A percentile compares a stretch with the other conserved stretches of the same genome.
phyloP scores from a whole-genome alignment of 2,888 invertebrate species.

The Pimpla rufipes region DNA sequence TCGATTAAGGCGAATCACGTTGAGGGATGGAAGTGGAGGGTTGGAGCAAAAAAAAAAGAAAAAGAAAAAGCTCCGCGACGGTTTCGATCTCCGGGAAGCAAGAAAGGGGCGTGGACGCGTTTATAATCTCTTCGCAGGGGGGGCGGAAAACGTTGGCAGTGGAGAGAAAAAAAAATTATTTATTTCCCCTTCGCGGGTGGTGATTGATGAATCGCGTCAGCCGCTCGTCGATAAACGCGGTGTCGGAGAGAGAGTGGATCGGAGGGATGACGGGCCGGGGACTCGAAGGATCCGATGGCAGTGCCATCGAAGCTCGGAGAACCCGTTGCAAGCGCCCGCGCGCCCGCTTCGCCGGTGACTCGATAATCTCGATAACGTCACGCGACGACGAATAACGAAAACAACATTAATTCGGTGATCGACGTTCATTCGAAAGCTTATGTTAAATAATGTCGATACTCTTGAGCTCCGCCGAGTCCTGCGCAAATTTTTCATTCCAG shows the following conservation, averaged over 20 bases:
- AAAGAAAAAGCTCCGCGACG: slow-evolving; percentile 11
- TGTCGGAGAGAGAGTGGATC: slow-evolving; percentile 65
- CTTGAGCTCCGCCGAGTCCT: neutral
- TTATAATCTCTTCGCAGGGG: slow-evolving; percentile 54
- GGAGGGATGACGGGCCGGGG: slow-evolving; percentile 29
- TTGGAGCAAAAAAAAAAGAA: slow-evolving; percentile 7
- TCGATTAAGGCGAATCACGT: slow-evolving; percentile 60
- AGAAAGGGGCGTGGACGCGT: slow-evolving; percentile 23
- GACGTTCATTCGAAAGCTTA: slow-evolving; percentile 19
- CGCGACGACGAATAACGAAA: slow-evolving; percentile 67
- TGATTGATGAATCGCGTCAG: slow-evolving; percentile 77
- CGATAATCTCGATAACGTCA: slow-evolving; percentile 67
- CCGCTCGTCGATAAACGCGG: slow-evolving; percentile 71
- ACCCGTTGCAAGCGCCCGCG: slow-evolving; percentile 31
- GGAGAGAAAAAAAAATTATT: slow-evolving; percentile 74
- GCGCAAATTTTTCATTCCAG: slow-evolving; percentile 1
- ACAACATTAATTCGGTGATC: slow-evolving; percentile 41
- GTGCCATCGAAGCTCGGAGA: slow-evolving; percentile 12
- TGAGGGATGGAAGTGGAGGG: slow-evolving; percentile 44
- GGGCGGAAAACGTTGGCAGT: slow-evolving; percentile 18
- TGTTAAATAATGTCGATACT: slow-evolving; percentile 15
- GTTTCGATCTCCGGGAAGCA: slow-evolving; percentile 50
- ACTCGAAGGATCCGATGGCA: slow-evolving; percentile 42
- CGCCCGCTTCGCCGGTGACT: slow-evolving; percentile 23
- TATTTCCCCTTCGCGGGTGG: slow-evolving; percentile 72